Percentiles rank a stretch among this genome's conserved stretches.
Evolutionary conservation across 1,140 invertebrate species (phyloP).

Genomic region (Littorina saxatilis): DNA sequence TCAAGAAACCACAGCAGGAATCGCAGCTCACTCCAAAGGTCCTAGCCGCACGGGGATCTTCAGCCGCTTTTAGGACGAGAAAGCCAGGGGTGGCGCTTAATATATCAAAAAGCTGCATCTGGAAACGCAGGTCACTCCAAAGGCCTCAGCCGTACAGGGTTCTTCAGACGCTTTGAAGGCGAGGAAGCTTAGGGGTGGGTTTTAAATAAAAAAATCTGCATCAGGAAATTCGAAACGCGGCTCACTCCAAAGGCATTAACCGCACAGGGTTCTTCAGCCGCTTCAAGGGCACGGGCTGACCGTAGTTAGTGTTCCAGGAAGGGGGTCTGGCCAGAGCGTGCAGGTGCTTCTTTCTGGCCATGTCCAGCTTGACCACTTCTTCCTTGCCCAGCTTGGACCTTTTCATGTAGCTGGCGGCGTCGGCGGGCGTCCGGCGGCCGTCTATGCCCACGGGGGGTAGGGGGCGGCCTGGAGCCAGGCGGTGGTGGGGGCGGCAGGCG

Average conservation of each 20-base stretch:
- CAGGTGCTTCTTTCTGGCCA: slow-evolving; percentile 18
- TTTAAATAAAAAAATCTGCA: too few relatives aligned
- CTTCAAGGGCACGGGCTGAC: slow-evolving; percentile 44
- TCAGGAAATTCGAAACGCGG: too few relatives aligned
- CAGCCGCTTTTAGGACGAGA: too few relatives aligned
- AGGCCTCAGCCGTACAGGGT: slow-evolving; percentile 47
- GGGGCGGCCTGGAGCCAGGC: background rate
- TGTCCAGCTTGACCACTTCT: background rate
- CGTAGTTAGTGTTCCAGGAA: slow-evolving; percentile 52
- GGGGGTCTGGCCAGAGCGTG: slow-evolving; percentile 39
- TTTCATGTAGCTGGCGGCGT: background rate
- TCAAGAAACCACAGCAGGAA: too few relatives aligned
- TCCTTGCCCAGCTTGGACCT: slow-evolving; percentile 6
- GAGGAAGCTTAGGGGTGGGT: too few relatives aligned
- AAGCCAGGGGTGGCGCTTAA: too few relatives aligned
- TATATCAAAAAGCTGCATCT: too few relatives aligned
- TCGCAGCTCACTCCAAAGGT: too few relatives aligned
- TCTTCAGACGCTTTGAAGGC: slow-evolving; percentile 44
- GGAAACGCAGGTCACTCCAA: too few relatives aligned
- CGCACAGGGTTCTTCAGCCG: slow-evolving; percentile 49
- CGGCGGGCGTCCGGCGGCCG: background rate
- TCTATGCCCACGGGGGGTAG: background rate
- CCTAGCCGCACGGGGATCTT: too few relatives aligned
- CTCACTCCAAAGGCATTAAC: slow-evolving; percentile 41
- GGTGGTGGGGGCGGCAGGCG: background rate